Evolutionary conservation across 2,888 invertebrate species (phyloP).

Genomic region (Epirrhoe tristata): DNA sequence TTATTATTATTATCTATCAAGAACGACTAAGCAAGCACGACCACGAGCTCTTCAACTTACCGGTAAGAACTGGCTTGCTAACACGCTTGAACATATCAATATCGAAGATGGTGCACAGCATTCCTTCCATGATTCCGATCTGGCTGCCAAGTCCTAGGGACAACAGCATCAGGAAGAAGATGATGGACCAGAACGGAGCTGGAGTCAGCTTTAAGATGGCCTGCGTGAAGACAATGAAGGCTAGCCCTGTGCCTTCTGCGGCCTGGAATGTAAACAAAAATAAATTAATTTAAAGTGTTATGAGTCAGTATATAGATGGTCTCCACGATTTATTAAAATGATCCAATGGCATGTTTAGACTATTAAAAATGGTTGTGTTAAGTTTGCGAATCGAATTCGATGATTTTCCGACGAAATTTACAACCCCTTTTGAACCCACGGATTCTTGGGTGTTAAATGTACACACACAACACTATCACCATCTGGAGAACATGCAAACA

Average conservation of each 20-base stretch:
- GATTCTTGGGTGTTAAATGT: too few species aligned
- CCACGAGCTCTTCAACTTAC: too few species aligned
- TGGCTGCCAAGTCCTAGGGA: conserved; percentile 97
- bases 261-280: conserved; percentile 84
- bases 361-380: too few species aligned
- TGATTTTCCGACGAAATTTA: too few species aligned
- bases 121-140: conserved; percentile 98
- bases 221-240: conserved; percentile 98
- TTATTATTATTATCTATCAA: too few species aligned
- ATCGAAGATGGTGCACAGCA: conserved; percentile 97
- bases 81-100: conserved; percentile 95
- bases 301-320: neutral
- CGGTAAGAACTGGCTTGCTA: conserved; percentile 95
- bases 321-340: too few species aligned
- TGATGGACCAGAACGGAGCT: conserved; percentile 97
- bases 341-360: too few species aligned
- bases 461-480: too few species aligned
- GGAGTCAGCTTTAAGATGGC: conserved; percentile 97
- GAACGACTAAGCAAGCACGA: too few species aligned
- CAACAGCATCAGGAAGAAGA: conserved; percentile 98
- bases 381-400: too few species aligned
- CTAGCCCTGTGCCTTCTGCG: conserved; percentile 97
- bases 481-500: too few species aligned
- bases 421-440: too few species aligned
- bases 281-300: neutral